These are phyloP conservation scores for Origma solitaria DNA, from an alignment of 2,113 vertebrate genomes.

Conservation along the genomic window DNA sequence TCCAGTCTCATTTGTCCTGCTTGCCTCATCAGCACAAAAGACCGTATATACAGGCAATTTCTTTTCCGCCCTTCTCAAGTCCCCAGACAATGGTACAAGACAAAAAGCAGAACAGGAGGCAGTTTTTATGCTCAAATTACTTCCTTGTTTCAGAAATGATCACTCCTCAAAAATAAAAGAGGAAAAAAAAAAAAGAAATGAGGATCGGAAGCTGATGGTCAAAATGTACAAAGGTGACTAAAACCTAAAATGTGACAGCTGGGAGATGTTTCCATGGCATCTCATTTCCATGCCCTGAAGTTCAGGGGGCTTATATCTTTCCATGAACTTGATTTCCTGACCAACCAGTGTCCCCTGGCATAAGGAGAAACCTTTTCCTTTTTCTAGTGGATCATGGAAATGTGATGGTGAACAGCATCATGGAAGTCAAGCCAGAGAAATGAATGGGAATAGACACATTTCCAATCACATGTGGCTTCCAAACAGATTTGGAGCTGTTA, in stretches of 20 bases:
- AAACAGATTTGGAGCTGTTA: too few species aligned
- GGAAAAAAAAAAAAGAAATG: neutral
- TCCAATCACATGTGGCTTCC: neutral
- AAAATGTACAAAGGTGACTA: neutral
- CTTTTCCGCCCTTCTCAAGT: neutral
- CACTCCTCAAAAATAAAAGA: neutral
- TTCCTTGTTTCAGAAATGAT: neutral
- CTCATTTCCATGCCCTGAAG: fast-evolving
- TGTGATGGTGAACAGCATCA: neutral
- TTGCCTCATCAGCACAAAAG: neutral
- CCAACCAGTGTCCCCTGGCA: neutral
- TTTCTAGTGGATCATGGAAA: neutral
- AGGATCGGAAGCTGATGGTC: neutral
- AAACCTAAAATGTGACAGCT: neutral
- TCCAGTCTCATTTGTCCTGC: neutral
- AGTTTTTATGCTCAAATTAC: neutral
- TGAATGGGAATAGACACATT: neutral
- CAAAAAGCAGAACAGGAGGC: neutral
- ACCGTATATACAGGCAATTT: neutral
- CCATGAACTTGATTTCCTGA: neutral
- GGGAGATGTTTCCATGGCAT: neutral
- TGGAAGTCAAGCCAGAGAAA: neutral
- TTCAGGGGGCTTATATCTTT: neutral
- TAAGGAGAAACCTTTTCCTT: neutral
- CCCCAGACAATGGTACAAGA: neutral